Evolutionary conservation across 92 coral and sea anemone genomes (phyloP), one percentile per base, ranked within the genome.

Genomic region (Hydrozoanthus gracilis): DNA sequence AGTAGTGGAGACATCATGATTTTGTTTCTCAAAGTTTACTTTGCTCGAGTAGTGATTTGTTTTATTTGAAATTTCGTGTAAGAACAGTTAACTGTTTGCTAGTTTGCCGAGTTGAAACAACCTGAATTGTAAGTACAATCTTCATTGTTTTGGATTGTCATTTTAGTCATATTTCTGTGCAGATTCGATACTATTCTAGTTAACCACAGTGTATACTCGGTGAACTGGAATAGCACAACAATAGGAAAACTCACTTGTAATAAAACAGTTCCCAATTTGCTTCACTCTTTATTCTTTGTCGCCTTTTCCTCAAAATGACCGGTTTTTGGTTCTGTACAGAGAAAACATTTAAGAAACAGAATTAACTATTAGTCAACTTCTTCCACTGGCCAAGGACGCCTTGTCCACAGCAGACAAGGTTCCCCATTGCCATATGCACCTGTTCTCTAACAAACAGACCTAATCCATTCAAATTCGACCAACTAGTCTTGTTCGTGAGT

Each of bases 221-320:
- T 58, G 39, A 27, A 27, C 1, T 27, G 39, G 39, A 27, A 27
- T 27, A 27, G 39, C 39, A 27, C 39, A 27, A 27, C 3, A 15
- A n/a, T 4, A 5, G 18, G 46, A 12, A 27, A 56, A 92, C 95
- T 88, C 86, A 96, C 99, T 95, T 96, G 93, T 93, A 96, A 54
- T 96, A 96, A 86, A 96, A 96, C 62, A 96, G 88, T 45, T 96
- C 99, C 99, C 99, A 96, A 94, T 96, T 96, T 14, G 98, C 98
- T 88, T 96, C 97, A 69, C 98, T 95, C 88, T 96, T 96, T n/a
- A 96, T 56, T 82, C 98, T 92, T 79, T 96, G 96, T 62, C 98
- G 87, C 87, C 98, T 88, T 71, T 96, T 96, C 73, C 99, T 93
- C 79, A 96, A 80, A 86, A 95, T 58, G 44, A 96, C 99, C 56